phyloP scores from a whole-genome alignment of 2,113 vertebrate species.

The Vombatus ursinus region DNA sequence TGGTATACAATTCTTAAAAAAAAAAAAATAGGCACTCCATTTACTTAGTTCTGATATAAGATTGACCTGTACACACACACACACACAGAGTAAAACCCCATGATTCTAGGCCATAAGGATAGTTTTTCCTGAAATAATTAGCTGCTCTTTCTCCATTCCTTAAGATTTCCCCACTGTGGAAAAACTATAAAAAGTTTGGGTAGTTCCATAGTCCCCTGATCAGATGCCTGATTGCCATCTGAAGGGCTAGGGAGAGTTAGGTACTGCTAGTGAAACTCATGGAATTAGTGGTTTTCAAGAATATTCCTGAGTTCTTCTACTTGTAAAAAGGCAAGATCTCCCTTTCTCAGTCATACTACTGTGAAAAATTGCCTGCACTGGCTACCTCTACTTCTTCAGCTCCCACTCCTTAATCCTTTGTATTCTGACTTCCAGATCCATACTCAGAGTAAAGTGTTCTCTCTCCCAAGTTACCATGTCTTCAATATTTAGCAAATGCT shows the following conservation, averaged over 20 bases:
- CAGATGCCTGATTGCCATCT: not conserved
- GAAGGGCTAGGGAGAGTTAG: not conserved
- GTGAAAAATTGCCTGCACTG: not conserved
- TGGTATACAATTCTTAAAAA: slow-evolving; percentile 32
- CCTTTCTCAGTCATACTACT: not conserved
- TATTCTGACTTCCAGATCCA: too few species aligned
- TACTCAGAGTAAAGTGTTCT: not conserved
- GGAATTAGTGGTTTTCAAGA: slow-evolving; percentile 16
- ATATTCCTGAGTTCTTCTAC: not conserved
- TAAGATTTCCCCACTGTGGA: not conserved
- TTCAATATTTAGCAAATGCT: not conserved
- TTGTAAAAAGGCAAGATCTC: not conserved
- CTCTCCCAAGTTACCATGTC: not conserved
- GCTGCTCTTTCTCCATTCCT: not conserved
- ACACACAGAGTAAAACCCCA: not conserved
- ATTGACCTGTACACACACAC: not conserved
- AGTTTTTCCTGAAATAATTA: not conserved
- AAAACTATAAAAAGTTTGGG: not conserved
- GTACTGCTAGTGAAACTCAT: not conserved
- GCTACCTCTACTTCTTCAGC: not conserved
- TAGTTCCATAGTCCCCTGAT: not conserved
- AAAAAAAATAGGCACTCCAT: slow-evolving; percentile 20
- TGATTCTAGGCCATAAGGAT: too few species aligned
- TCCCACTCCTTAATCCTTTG: not conserved
- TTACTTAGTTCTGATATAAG: not conserved